Percentiles rank a stretch among this genome's conserved stretches.
These are phyloP conservation scores for Bryconaethiops microstoma DNA, from an alignment of 2,797 vertebrate species.

Conservation along the genomic window DNA sequence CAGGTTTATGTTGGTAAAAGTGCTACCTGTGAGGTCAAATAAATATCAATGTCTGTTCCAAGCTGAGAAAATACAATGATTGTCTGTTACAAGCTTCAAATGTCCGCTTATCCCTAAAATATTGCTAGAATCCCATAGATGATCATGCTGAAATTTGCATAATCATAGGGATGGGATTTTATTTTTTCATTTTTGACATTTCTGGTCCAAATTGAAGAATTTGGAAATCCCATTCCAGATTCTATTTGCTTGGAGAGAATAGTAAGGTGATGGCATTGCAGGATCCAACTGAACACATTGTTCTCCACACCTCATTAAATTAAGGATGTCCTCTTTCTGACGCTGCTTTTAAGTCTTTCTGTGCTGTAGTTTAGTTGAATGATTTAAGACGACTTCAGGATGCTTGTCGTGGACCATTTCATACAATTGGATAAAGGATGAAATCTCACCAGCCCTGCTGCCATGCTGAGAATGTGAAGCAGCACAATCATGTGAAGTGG, in stretches of 20 bases:
- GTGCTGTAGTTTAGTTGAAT: not conserved
- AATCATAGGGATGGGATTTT: no score
- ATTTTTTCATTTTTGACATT: no score
- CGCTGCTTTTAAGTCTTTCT: not conserved
- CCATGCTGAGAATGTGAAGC: not conserved
- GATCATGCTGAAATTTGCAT: no score
- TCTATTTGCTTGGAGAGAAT: not conserved
- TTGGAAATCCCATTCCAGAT: not conserved
- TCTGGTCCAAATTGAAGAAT: no score
- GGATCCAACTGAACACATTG: not conserved
- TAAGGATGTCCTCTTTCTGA: not conserved
- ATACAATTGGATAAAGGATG: not conserved
- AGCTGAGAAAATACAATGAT: no score
- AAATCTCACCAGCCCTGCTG: not conserved
- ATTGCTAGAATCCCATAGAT: no score
- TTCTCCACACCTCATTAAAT: slow-evolving; percentile 1
- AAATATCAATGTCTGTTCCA: no score
- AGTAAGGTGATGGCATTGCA: not conserved
- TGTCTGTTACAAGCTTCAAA: no score
- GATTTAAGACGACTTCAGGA: not conserved
- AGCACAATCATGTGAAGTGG: not conserved
- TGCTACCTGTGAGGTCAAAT: no score
- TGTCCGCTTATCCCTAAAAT: no score
- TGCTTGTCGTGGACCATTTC: slow-evolving; percentile 9
- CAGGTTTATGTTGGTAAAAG: no score